These are phyloP conservation scores for Spongia lamella DNA, from an alignment of 37 sponge, comb jelly and placozoan genomes.

Conservation along the genomic window DNA sequence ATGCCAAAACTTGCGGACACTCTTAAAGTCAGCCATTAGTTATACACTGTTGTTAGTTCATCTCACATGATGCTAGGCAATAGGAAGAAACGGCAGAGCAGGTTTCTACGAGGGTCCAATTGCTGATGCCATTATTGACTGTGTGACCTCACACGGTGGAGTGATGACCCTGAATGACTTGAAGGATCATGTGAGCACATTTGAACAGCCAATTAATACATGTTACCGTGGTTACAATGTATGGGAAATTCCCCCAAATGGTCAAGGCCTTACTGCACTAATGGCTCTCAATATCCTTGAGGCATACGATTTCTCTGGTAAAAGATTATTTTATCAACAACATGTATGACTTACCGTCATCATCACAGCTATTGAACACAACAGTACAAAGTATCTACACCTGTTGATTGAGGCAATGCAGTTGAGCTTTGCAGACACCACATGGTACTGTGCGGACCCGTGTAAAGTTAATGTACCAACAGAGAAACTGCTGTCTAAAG, in stretches of 20 bases:
- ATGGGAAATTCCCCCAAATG: conserved; percentile 91
- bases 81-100: conserved; percentile 67
- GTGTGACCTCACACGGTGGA: conserved; percentile 71
- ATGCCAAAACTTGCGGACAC: conserved; percentile 77
- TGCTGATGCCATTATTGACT: conserved; percentile 70
- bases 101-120: conserved; percentile 78
- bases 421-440: conserved; percentile 79
- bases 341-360: too few relatives aligned
- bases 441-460: conserved; percentile 80
- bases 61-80: conserved; percentile 29
- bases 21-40: conserved; percentile 37
- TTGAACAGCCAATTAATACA: conserved; percentile 68
- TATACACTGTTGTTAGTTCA: not conserved
- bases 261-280: conserved; percentile 84
- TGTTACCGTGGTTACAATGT: conserved; percentile 66
- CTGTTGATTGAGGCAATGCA: conserved; percentile 75
- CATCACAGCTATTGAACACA: conserved; percentile 60
- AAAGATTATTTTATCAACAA: not conserved
- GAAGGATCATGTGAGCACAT: conserved; percentile 48
- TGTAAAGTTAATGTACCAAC: conserved; percentile 45
- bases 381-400: conserved; percentile 72
- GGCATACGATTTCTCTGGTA: conserved; percentile 63
- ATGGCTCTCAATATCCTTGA: conserved; percentile 78
- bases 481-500: conserved; percentile 55
- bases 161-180: conserved; percentile 69